Evolutionary conservation across 1,140 invertebrate species (phyloP).

Genomic region (Panagrolaimus sp.): DNA sequence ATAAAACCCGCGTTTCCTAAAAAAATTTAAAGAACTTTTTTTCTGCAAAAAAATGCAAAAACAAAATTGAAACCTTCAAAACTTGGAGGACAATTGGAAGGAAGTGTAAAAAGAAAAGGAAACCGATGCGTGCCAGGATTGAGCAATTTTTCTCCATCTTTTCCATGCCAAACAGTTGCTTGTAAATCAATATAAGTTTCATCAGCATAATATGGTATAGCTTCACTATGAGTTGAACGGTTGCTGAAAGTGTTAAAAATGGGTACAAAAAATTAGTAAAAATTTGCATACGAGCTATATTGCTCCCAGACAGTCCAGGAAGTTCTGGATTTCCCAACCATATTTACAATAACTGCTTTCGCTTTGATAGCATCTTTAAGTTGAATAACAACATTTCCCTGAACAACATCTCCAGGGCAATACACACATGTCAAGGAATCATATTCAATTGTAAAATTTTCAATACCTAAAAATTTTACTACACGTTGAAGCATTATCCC

Average conservation of each 20-base stretch:
- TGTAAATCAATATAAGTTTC: slow-evolving; percentile 9
- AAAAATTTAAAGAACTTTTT: not conserved
- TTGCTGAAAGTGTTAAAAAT: not conserved
- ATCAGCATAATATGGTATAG: slow-evolving; percentile 4
- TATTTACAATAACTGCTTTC: slow-evolving; percentile 10
- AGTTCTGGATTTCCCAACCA: slow-evolving; percentile 1
- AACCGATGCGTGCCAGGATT: slow-evolving; percentile 3
- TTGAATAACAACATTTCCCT: not conserved
- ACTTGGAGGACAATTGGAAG: slow-evolving; percentile 12
- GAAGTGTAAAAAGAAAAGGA: slow-evolving; percentile 13
- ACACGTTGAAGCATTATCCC: slow-evolving; percentile 14
- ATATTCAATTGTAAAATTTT: slow-evolving; percentile 10
- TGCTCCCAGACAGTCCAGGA: slow-evolving; percentile 14
- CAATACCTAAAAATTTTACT: slow-evolving; percentile 10
- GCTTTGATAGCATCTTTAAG: slow-evolving; percentile 14
- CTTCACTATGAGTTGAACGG: slow-evolving; percentile 8
- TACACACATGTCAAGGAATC: not conserved
- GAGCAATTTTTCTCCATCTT: slow-evolving; percentile 4
- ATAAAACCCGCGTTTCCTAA: slow-evolving; percentile 27
- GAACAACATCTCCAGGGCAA: not conserved
- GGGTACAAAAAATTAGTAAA: not conserved
- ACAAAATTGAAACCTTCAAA: slow-evolving; percentile 4
- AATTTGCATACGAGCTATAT: slow-evolving; percentile 5
- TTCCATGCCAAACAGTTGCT: slow-evolving; percentile 14
- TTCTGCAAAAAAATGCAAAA: not conserved